Conservation (phyloP, 2,797 vertebrate species). For the Lateolabrax maculatus region DNA sequence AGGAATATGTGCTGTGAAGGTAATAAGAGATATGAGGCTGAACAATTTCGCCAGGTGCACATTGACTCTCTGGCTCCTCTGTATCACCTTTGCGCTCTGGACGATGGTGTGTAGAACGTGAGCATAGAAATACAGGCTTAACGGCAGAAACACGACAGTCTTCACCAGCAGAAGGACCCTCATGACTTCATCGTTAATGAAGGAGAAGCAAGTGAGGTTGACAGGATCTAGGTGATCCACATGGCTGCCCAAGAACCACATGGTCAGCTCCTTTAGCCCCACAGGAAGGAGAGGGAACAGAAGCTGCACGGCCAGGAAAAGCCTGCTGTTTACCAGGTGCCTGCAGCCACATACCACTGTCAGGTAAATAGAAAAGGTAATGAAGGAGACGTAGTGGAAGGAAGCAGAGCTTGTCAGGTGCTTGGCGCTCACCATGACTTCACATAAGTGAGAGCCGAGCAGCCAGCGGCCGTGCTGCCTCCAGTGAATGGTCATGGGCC, state of each 20-base stretch:
- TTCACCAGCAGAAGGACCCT: conserved; percentile 64
- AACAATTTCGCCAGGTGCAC: conserved; percentile 72
- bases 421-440: conserved; percentile 78
- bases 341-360: conserved; percentile 66
- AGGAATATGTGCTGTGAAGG: conserved; percentile 72
- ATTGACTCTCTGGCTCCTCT: conserved; percentile 72
- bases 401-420: conserved; percentile 73
- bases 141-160: conserved; percentile 53
- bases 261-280: conserved; percentile 66
- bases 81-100: conserved; percentile 70
- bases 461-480: conserved; percentile 72
- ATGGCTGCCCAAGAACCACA: conserved; percentile 54
- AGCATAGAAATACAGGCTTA: conserved; percentile 74
- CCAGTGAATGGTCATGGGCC: conserved; percentile 80
- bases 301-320: conserved; percentile 71
- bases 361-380: conserved; percentile 79
- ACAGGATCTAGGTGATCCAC: conserved; percentile 64
- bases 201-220: conserved; percentile 78
- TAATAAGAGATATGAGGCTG: conserved; percentile 75
- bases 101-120: conserved; percentile 69
- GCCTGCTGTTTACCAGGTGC: conserved; percentile 61
- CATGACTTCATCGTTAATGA: conserved; percentile 67
- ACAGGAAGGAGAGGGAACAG: conserved; percentile 69
- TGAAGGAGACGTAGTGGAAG: conserved; percentile 79
- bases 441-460: conserved; percentile 74